Evolutionary conservation across 2,888 invertebrate genomes (phyloP).

Genomic region (Cheilosia vulpina): DNA sequence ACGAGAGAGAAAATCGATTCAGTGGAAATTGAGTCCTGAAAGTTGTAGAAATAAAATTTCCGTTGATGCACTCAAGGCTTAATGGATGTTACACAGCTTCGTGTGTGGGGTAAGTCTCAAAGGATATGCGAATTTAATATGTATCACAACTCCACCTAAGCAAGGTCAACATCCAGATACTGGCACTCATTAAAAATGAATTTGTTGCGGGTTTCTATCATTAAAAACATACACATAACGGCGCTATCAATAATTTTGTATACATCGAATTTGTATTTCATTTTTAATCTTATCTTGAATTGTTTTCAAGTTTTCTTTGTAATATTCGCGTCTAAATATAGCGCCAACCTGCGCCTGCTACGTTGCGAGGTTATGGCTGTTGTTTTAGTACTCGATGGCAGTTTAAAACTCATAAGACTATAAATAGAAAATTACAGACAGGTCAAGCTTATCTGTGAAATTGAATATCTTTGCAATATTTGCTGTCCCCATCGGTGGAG

Average conservation of each 20-base stretch:
- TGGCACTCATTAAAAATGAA: neutral
- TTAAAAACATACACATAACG: neutral
- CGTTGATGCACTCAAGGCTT: neutral
- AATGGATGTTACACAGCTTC: neutral
- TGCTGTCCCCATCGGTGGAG: slow-evolving; percentile 7
- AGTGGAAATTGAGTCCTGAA: slow-evolving; percentile 37
- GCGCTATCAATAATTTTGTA: slow-evolving; percentile 22
- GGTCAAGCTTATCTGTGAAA: slow-evolving; percentile 8
- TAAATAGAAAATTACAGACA: slow-evolving; percentile 20
- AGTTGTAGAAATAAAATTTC: slow-evolving; percentile 35
- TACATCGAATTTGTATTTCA: neutral
- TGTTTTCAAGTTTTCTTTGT: slow-evolving; percentile 1
- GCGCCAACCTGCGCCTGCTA: neutral
- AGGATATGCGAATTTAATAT: neutral
- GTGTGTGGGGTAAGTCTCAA: neutral
- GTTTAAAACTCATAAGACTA: neutral
- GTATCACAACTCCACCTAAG: neutral
- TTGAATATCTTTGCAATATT: neutral
- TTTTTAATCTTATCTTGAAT: slow-evolving; percentile 18
- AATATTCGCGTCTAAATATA: too few species aligned
- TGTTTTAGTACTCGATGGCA: neutral
- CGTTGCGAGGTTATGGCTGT: neutral
- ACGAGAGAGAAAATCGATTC: slow-evolving; percentile 25
- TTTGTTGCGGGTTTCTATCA: slow-evolving; percentile 15
- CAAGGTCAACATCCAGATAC: neutral